Evolutionary conservation across 2,113 vertebrate genomes (phyloP), one percentile per base, ranked within the genome.

Genomic region (Perca fluviatilis): DNA sequence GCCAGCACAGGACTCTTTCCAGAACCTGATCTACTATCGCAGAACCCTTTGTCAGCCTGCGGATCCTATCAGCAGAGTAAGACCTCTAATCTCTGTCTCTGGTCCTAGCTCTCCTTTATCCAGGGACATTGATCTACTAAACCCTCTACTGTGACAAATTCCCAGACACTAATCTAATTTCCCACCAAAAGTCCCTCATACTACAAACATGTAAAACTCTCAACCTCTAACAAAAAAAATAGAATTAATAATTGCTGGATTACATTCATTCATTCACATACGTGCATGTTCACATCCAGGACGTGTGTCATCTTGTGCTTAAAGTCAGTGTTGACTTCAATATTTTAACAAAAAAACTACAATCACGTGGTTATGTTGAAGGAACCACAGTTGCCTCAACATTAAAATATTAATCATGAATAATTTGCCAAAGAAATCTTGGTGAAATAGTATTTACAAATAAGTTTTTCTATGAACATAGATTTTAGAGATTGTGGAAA

Each of bases 11-110:
- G 62, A 66, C 51, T 63, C 50, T 68, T n/a, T 64, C 64, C 85
- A 74, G 11, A 62, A 63, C 57, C 33, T 66, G 40, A 85, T 82
- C 71, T n/a, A 63, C 56, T 51, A 12, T 74, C 40, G 68, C 47
- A 46, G 53, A 80, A 79, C 33, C 64, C 56, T 72, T 76, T 85
- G 58, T 70, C 62, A 82, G 36, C 23, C 7, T 33, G 50, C 70
- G 23, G 80, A 78, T 65, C 23, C 36, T 56, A 10, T 69, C 72
- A 49, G 64, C 50, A 30, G 66, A 8, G 53, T 23, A 25, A 43
- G 36, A 33, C 50, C 10, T 36, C 11, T 62, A 67, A 54, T 65
- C 50, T 70, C 65, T 71, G 57, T 43, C 25, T 19, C 23, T 13
- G n/a, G 5, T 21, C 16, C n/a, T 19, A 43, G 49, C 27, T 72